Conservation (phyloP, 2,797 vertebrate genomes). For the Clamator glandarius region DNA sequence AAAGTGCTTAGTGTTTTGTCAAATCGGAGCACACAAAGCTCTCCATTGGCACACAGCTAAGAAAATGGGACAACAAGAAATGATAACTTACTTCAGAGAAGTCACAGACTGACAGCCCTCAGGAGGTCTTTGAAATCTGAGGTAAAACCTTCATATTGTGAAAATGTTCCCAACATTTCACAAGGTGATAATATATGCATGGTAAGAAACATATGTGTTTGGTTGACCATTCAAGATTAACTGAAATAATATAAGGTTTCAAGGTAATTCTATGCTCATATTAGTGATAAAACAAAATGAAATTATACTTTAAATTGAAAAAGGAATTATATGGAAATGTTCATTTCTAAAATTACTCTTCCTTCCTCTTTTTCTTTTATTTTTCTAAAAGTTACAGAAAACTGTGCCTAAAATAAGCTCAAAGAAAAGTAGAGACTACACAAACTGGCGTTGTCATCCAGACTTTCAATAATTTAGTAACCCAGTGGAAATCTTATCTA, state of each 20-base stretch:
- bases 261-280: background rate
- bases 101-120: background rate
- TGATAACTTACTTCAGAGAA: background rate
- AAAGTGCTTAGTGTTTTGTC: background rate
- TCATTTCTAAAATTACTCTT: background rate
- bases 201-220: rapidly evolving
- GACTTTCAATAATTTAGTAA: background rate
- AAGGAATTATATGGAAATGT: background rate
- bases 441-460: background rate
- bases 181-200: rapidly evolving
- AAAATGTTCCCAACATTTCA: background rate
- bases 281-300: background rate
- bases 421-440: background rate
- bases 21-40: background rate
- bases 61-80: background rate
- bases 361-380: background rate
- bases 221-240: background rate
- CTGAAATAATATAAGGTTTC: background rate
- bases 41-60: background rate
- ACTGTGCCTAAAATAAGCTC: rapidly evolving
- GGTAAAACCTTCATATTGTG: background rate
- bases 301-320: background rate
- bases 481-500: background rate
- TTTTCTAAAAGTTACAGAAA: background rate
- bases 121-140: background rate